Base-by-base conservation (phyloP, 2,797 vertebrate genomes). In the Liasis olivaceus region DNA sequence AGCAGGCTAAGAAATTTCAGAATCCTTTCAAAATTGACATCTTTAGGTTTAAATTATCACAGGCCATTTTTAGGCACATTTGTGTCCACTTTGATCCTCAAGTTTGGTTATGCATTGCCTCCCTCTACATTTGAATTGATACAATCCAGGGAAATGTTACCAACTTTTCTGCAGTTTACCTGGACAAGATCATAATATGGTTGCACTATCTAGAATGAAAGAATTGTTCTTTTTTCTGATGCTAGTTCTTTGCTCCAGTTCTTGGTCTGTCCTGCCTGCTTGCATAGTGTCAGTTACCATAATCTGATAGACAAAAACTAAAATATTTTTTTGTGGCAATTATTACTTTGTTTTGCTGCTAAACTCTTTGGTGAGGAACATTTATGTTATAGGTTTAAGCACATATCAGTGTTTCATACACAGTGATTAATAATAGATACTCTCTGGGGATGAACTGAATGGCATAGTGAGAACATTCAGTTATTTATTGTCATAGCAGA, bases 351-450 rank as follows among this genome's bases (percentile, higher is more conserved):
- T 77, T 92, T 95, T 93, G 89, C 87, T 93, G 1, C 15, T 56
- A 69, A 86, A 0, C 28, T 88, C 28, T 93, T 89, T 90, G 20
- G 58, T n/a, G 84, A 56, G 7, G 91, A 31, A 3, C 1, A 17
- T 87, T 95, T 93, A 12, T 92, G 93, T 17, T 17, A 89, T 7
- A 81, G 3, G 6, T 69, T 89, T 31, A 91, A 20, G 2, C 3
- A 62, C 26, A 88, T 26, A 59, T 59, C 62, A 20, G 58, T 47
- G 22, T 92, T 91, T 51, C 88, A 26, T 84, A 87, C 77, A 62
- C 7, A 93, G n/a, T 62, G 91, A 81, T 77, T 96, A 92, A 77
- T 85, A 28, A 60, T 17, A 94, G 47, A 6, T 85, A 60, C 11
- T 93, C 22, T 91, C 24, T 90, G 90, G 91, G 2, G 47, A 22